Percentiles rank a stretch among this genome's conserved stretches.
Evolutionary conservation across 2,888 invertebrate species (phyloP).

Genomic region (Pyrrhopygopsis socrates): DNA sequence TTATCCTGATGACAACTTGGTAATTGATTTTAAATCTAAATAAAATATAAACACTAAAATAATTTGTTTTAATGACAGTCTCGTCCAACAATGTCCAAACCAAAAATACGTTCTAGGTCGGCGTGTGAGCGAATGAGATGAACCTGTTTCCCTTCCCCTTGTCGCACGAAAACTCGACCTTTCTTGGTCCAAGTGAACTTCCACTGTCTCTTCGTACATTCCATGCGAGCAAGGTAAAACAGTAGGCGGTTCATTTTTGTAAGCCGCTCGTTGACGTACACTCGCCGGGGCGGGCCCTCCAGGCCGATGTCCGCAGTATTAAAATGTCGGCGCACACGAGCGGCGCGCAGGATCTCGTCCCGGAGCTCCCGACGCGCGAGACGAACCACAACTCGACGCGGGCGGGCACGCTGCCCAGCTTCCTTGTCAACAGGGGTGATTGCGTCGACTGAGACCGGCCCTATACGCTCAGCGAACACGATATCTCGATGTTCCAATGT

Average conservation of each 20-base stretch:
- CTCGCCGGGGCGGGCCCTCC: constrained; percentile 33
- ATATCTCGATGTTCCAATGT: background rate
- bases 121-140: background rate
- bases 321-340: constrained; percentile 59
- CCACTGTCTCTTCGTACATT: constrained; percentile 39
- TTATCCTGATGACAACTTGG: no score
- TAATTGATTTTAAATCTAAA: no score
- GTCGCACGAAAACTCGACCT: constrained; percentile 52
- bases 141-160: constrained; percentile 43
- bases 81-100: background rate
- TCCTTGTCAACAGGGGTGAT: background rate
- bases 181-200: constrained; percentile 60
- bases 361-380: constrained; percentile 54
- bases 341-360: constrained; percentile 59
- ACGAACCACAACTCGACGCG: constrained; percentile 43
- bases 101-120: constrained; percentile 1
- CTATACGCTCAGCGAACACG: background rate
- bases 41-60: background rate
- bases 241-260: constrained; percentile 62
- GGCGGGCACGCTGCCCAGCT: background rate
- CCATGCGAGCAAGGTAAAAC: constrained; percentile 56
- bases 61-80: background rate
- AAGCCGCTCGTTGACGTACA: constrained; percentile 69
- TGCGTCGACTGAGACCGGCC: background rate
- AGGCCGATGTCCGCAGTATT: constrained; percentile 48